Evolutionary conservation across 2,113 vertebrate species (phyloP), one percentile per base, ranked within the genome.

Genomic region (Leucosticte australis): DNA sequence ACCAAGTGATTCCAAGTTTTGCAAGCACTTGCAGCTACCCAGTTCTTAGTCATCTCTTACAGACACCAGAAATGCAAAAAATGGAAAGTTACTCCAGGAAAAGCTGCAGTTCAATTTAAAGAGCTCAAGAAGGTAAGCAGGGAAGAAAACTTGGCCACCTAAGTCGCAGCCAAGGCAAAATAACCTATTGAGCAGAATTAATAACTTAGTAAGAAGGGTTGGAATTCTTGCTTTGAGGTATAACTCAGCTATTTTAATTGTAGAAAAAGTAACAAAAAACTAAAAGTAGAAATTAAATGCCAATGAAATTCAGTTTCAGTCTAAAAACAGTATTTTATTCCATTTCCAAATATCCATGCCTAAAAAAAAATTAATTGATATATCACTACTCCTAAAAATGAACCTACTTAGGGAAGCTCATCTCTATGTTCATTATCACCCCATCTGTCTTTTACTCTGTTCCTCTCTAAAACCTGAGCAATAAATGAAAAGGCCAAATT

Each of bases 301-400:
- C 76, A 95, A 37, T 68, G 56, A 75, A 95, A 94, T 83, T 94
- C 93, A 79, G 46, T 52, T 89, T 46, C 73, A 71, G n/a, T 56
- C 68, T 94, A 94, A 95, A 92, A 92, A 5, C 47, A 67, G 83
- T 64, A 83, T 56, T 95, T 80, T 68, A 76, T 80, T 91, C 80
- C 44, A 59, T 69, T 87, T 94, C 74, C 69, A 68, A 60, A 95
- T 82, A 73, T 87, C 92, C 79, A 89, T 63, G 62, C 49, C 49
- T 93, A 80, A 85, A 93, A 95, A 37, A 83, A 93, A 94, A 77
- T 83, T 93, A 93, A 96, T 93, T 93, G 76, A 78, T 89, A 78
- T 77, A 92, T 87, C 76, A 92, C 76, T 93, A 53, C 57, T 95
- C 69, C 76, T 89, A 86, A 93, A 96, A 96, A 90, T 46, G 76